Evolutionary conservation across 2,888 invertebrate species (phyloP).

Genomic region (Mesorhabditis sp.): DNA sequence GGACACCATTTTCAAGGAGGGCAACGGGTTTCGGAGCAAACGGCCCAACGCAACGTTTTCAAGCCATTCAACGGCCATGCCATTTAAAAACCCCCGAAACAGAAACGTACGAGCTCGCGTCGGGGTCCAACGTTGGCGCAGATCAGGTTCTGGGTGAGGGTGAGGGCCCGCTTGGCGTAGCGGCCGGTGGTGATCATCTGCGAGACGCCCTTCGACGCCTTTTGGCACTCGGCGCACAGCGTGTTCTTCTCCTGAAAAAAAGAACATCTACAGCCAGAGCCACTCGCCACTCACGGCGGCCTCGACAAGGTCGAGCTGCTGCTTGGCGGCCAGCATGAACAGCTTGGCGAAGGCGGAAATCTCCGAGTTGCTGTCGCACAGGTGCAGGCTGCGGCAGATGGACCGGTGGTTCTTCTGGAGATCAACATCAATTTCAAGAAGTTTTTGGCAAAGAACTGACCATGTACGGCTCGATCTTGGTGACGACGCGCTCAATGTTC

Average conservation of each 20-base stretch:
- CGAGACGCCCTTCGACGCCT: not conserved
- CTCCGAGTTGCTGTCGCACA: constrained; percentile 3
- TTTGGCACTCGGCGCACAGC: not conserved
- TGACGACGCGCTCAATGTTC: constrained; percentile 3
- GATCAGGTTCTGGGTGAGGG: too few species aligned
- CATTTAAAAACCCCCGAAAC: too few species aligned
- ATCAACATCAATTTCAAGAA: not conserved
- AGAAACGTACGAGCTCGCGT: too few species aligned
- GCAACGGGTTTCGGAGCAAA: too few species aligned
- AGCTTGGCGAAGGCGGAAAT: constrained; percentile 5
- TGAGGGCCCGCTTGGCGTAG: too few species aligned
- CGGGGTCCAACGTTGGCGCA: too few species aligned
- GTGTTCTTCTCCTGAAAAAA: not conserved
- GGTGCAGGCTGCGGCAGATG: not conserved
- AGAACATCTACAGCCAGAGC: not conserved
- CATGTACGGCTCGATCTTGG: constrained; percentile 4
- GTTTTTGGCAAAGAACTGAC: not conserved
- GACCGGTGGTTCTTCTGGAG: constrained; percentile 2
- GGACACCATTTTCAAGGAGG: too few species aligned
- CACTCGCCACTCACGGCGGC: not conserved
- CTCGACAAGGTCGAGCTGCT: not conserved
- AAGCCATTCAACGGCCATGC: too few species aligned
- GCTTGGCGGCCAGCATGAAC: constrained; percentile 2
- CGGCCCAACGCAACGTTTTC: too few species aligned
- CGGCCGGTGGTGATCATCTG: not conserved